Evolutionary conservation across 1,140 invertebrate species (phyloP).

Genomic region (Caerostris darwini): DNA sequence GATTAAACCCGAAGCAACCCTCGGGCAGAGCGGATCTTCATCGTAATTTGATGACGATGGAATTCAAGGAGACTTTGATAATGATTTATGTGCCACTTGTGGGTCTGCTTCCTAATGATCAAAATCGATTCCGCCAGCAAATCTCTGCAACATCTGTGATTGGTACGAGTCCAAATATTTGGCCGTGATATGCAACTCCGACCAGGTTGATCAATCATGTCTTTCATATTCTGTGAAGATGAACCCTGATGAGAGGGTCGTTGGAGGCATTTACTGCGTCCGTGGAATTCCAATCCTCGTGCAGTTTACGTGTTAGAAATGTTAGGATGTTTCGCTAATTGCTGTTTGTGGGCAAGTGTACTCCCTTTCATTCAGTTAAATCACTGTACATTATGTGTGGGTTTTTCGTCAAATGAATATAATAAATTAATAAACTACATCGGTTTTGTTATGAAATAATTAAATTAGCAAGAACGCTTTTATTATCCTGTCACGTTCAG

Average conservation of each 20-base stretch:
- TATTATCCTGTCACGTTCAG: too few relatives aligned
- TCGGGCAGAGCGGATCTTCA: not conserved
- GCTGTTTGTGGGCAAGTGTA: not conserved
- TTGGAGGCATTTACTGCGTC: not conserved
- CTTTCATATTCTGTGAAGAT: slow-evolving; percentile 23
- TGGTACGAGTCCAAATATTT: slow-evolving; percentile 21
- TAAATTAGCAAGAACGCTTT: too few relatives aligned
- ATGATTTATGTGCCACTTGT: slow-evolving; percentile 49
- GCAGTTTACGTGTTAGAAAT: not conserved
- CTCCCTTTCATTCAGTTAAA: too few relatives aligned
- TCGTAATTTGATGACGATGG: slow-evolving; percentile 43
- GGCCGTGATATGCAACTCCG: not conserved
- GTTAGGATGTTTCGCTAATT: not conserved
- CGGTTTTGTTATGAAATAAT: too few relatives aligned
- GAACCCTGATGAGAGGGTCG: not conserved
- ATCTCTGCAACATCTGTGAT: slow-evolving; percentile 15
- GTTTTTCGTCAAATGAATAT: too few relatives aligned
- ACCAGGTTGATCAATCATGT: not conserved
- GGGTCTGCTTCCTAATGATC: slow-evolving; percentile 30
- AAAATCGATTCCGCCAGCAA: not conserved
- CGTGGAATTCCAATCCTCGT: not conserved
- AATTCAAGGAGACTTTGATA: slow-evolving; percentile 2
- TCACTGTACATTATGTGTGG: too few relatives aligned
- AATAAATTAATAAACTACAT: too few relatives aligned
- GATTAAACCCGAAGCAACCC: slow-evolving; percentile 21